Conservation (phyloP, 2,113 vertebrate genomes). For the Podilymbus podiceps region DNA sequence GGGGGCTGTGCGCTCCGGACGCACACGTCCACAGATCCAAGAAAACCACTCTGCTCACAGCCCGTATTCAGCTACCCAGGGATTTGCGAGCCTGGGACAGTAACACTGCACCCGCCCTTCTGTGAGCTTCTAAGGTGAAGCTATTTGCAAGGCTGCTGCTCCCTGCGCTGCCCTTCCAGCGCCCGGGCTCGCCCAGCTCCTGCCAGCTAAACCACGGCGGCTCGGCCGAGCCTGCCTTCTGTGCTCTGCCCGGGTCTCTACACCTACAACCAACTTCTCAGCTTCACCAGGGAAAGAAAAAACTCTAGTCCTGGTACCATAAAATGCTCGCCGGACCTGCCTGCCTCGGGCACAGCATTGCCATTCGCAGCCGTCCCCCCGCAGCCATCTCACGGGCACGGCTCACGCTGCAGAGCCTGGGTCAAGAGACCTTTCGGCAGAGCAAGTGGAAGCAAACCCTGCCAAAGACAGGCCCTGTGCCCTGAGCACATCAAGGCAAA, state of each 20-base stretch:
- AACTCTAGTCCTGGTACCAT: not conserved
- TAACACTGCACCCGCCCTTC: accelerated
- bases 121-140: accelerated
- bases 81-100: not conserved
- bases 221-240: accelerated
- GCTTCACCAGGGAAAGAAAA: not conserved
- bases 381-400: not conserved
- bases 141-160: not conserved
- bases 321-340: not conserved
- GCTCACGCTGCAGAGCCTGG: not conserved
- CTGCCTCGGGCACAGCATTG: not conserved
- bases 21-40: accelerated
- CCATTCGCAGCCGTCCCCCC: not conserved
- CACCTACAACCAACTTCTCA: not conserved
- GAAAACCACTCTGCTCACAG: not conserved
- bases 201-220: accelerated
- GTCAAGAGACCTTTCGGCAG: not conserved
- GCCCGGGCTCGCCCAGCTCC: accelerated
- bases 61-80: not conserved
- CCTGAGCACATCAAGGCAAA: not conserved
- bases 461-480: not conserved
- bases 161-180: not conserved
- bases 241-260: not conserved
- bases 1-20: accelerated
- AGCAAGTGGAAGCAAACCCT: not conserved